Evolutionary conservation across 2,888 invertebrate species (phyloP), one percentile per base, ranked within the genome.

Genomic region (Ceriagrion tenellum): DNA sequence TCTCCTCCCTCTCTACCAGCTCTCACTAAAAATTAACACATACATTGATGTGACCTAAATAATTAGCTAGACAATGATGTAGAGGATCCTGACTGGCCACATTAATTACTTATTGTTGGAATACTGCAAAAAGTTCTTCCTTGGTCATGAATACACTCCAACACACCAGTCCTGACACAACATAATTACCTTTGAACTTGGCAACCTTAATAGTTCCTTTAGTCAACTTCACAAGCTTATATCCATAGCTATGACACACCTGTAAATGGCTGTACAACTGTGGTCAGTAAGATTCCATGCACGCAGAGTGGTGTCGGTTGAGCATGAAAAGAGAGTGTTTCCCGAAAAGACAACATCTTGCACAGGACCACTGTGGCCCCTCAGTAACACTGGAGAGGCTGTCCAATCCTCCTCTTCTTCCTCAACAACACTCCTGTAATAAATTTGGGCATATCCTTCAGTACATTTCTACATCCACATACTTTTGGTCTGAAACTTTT

Each of bases 301-400:
- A 96, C 98, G 97, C 98, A 98, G 97, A 88, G 98, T 98, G 96
- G 97, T 97, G 97, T 99, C 99, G 96, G 98, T 98, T 3, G 98
- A 98, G 0, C 98, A 98, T 8, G 98, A 98, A n/a, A 99, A 97
- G 63, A 99, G 97, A 95, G 96, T 95, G 95, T 96, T 96, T 47
- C 90, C 59, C 59, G 90, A 88, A 96, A 97, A 98, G 95, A 97
- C 97, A 55, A 98, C 97, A 95, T 98, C 98, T 96, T 98, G 98
- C 47, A 98, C 97, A 40, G 98, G 97, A 30, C 98, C 98, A 23
- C 97, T 97, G 96, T 99, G 99, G 0, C 98, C 99, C 95, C 98
- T 97, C 95, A 98, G 96, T 59, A 98, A 97, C 95, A 98, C 96
- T 12, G 98, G 93, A 12, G 74, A 47, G 26, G 63, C 93, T 69